Evolutionary conservation across 2,797 vertebrate genomes (phyloP).

Genomic region (Centropyge bicolor): DNA sequence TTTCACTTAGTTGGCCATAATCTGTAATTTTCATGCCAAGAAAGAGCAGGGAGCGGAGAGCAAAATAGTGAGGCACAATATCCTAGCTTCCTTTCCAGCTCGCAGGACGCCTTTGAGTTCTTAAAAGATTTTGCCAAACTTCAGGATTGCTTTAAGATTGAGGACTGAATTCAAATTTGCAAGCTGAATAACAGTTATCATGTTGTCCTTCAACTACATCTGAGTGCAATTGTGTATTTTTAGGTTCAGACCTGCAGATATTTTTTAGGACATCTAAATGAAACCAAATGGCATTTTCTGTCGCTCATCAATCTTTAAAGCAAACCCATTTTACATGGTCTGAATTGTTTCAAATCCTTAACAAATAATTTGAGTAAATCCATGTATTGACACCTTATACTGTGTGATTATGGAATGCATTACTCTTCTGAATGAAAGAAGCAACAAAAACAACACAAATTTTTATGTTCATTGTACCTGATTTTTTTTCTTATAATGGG

Average conservation of each 20-base stretch:
- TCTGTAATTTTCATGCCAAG: slow-evolving; percentile 66
- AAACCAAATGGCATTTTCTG: neutral
- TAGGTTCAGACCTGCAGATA: slow-evolving; percentile 7
- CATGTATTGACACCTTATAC: neutral
- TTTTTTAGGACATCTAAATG: slow-evolving; percentile 5
- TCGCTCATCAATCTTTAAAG: neutral
- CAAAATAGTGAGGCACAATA: slow-evolving; percentile 52
- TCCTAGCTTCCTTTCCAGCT: slow-evolving; percentile 68
- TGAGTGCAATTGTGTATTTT: slow-evolving; percentile 33
- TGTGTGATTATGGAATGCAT: neutral
- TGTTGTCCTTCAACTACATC: slow-evolving; percentile 24
- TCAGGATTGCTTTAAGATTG: slow-evolving; percentile 30
- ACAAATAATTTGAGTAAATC: neutral
- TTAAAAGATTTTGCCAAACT: slow-evolving; percentile 57
- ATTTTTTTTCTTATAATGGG: neutral
- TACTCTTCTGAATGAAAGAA: neutral
- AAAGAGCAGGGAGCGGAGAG: slow-evolving; percentile 59
- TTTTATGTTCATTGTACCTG: neutral
- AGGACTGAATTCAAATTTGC: slow-evolving; percentile 39
- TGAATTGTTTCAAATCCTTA: slow-evolving; percentile 4
- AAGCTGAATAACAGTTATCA: slow-evolving; percentile 22
- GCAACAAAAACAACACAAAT: neutral
- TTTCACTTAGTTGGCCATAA: slow-evolving; percentile 70
- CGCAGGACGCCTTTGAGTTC: slow-evolving; percentile 58
- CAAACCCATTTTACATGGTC: neutral